phyloP scores from a whole-genome alignment of 1,140 invertebrate species.

The Drosophila sturtevanti region DNA sequence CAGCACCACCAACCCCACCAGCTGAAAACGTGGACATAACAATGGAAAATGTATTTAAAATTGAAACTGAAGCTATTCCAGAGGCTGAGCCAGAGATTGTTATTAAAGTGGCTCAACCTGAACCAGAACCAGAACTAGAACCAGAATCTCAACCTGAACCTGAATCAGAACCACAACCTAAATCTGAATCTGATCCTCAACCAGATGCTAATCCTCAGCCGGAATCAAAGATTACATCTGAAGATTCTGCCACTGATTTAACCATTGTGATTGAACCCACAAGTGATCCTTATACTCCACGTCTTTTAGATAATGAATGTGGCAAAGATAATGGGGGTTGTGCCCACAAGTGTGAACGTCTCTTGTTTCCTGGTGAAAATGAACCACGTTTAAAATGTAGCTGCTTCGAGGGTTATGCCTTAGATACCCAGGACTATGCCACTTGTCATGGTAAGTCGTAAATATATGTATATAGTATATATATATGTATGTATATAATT shows the following conservation, averaged over 20 bases:
- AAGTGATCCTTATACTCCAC: constrained; percentile 67
- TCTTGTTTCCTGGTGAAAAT: constrained; percentile 70
- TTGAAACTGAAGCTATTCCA: constrained; percentile 20
- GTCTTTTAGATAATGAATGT: constrained; percentile 61
- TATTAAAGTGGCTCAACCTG: not conserved
- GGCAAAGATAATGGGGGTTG: constrained; percentile 73
- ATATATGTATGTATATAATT: too few species aligned
- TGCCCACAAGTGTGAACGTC: constrained; percentile 75
- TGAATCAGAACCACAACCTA: not conserved
- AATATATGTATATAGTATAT: too few species aligned
- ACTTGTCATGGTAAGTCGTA: constrained; percentile 65
- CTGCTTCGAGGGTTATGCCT: constrained; percentile 69
- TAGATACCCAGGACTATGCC: constrained; percentile 67
- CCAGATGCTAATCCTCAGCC: not conserved
- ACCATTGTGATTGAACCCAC: constrained; percentile 46
- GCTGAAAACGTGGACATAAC: not conserved
- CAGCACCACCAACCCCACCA: constrained; percentile 37
- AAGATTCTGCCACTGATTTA: constrained; percentile 27
- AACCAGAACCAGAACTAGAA: not conserved
- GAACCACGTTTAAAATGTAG: constrained; percentile 67
- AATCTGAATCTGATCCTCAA: not conserved
- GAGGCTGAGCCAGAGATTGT: not conserved
- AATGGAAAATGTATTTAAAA: not conserved
- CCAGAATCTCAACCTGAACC: not conserved
- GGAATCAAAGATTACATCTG: not conserved